Conservation (phyloP, 2,888 invertebrate species). For the Lasiommata megera region DNA sequence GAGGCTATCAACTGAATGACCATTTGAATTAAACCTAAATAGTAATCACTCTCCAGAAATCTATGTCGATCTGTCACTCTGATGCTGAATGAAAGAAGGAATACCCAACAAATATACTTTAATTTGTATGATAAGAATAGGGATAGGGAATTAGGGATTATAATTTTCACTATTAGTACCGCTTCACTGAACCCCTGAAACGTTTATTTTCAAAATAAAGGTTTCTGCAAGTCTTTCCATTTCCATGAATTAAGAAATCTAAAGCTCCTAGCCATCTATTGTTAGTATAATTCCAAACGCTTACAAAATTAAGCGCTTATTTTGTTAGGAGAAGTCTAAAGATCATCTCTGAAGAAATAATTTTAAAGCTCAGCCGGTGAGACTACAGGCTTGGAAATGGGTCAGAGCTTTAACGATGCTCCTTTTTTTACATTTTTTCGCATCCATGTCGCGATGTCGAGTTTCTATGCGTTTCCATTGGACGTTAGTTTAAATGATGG, state of each 20-base stretch:
- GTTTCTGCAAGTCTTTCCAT: neutral
- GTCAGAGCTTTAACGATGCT: constrained; percentile 58
- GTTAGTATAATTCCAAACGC: constrained; percentile 11
- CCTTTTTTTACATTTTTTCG: constrained; percentile 51
- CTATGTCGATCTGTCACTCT: too few relatives aligned
- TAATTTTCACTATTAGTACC: too few relatives aligned
- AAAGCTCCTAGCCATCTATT: neutral
- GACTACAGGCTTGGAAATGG: constrained; percentile 44
- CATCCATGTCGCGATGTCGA: constrained; percentile 29
- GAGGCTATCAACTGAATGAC: too few relatives aligned
- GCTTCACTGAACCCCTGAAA: neutral
- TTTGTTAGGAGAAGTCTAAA: constrained; percentile 25
- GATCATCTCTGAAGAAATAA: constrained; percentile 26
- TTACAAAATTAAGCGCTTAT: constrained; percentile 28
- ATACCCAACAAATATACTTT: too few relatives aligned
- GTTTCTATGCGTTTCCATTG: constrained; percentile 20
- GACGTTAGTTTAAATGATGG: neutral
- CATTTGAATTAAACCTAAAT: too few relatives aligned
- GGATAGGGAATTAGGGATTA: too few relatives aligned
- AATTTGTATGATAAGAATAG: too few relatives aligned
- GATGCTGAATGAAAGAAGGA: too few relatives aligned
- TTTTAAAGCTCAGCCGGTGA: constrained; percentile 16
- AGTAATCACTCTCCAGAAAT: too few relatives aligned
- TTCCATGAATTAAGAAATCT: neutral
- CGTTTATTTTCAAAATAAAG: neutral